Percentiles rank a stretch among this genome's conserved stretches.
Evolutionary conservation across 2,888 invertebrate species (phyloP).

Genomic region (Morpho helenor): DNA sequence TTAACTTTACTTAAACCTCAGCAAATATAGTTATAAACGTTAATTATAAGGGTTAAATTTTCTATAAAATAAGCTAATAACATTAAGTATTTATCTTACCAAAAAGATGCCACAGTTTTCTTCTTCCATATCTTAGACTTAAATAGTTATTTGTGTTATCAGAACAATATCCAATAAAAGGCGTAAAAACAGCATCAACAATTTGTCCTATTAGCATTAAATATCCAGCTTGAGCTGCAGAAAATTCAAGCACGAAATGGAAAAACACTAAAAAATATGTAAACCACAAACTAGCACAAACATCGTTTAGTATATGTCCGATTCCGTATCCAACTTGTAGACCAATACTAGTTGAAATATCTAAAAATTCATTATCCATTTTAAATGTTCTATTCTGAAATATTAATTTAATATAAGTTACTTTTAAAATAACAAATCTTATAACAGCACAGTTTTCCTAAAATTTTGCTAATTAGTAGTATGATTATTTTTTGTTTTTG

Average conservation of each 20-base stretch:
- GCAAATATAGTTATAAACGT: too few species aligned
- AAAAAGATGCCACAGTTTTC: conserved; percentile 94
- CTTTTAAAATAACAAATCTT: too few species aligned
- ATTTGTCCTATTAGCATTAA: conserved; percentile 90
- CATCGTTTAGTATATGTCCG: conserved; percentile 94
- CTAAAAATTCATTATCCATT: conserved; percentile 71
- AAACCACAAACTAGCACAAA: conserved; percentile 97
- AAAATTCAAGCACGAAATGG: conserved; percentile 79
- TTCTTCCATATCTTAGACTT: conserved; percentile 85
- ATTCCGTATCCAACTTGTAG: conserved; percentile 82
- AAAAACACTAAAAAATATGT: conserved; percentile 93
- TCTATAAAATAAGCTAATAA: neutral
- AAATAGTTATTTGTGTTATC: conserved; percentile 85
- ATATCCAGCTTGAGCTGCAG: conserved; percentile 77
- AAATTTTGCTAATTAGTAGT: too few species aligned
- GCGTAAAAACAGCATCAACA: conserved; percentile 91
- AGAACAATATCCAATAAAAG: conserved; percentile 91
- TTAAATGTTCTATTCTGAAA: neutral
- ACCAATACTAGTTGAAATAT: conserved; percentile 61
- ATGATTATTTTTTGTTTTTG: too few species aligned
- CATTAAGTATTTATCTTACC: conserved; percentile 75
- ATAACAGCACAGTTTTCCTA: too few species aligned
- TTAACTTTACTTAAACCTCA: too few species aligned
- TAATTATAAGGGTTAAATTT: too few species aligned
- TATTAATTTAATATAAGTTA: too few species aligned